A percentile compares a stretch with the other conserved stretches of the same genome.
Conservation (phyloP, 2,113 vertebrate genomes). For the Lepus timidus region DNA sequence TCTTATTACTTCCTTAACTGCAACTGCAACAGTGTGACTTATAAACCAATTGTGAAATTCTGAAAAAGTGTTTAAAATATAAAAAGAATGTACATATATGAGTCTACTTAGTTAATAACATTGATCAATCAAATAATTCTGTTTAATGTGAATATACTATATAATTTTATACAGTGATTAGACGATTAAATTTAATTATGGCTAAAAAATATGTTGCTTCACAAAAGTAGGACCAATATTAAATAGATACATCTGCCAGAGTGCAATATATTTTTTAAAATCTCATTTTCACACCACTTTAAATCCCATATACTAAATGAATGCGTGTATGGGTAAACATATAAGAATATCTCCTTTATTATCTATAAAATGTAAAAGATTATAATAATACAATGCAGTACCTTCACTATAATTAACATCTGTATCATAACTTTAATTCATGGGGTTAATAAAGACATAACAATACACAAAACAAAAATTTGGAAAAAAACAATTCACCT, state of each 20-base stretch:
- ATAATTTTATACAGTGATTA: slow-evolving; percentile 58
- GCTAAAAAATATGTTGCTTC: not conserved
- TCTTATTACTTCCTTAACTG: slow-evolving; percentile 77
- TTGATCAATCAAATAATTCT: slow-evolving; percentile 54
- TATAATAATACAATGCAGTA: not conserved
- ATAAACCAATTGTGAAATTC: slow-evolving; percentile 69
- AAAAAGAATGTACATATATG: slow-evolving; percentile 41
- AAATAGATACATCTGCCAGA: not conserved
- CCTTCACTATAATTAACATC: slow-evolving; percentile 21
- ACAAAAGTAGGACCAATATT: not conserved
- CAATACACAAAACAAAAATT: slow-evolving; percentile 9
- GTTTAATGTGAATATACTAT: slow-evolving; percentile 54
- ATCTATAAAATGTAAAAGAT: not conserved
- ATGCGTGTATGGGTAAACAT: no score
- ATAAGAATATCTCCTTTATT: not conserved
- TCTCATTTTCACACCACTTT: not conserved
- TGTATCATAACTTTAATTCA: slow-evolving; percentile 53
- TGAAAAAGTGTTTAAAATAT: slow-evolving; percentile 65
- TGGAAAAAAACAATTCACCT: not conserved
- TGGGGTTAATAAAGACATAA: not conserved
- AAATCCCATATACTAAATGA: slow-evolving; percentile 6
- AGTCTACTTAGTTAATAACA: slow-evolving; percentile 64
- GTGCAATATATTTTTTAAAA: not conserved
- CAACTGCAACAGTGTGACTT: slow-evolving; percentile 62
- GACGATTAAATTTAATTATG: slow-evolving; percentile 58